Conservation (phyloP, 2,888 invertebrate species). For the Polydrusus tereticollis region DNA sequence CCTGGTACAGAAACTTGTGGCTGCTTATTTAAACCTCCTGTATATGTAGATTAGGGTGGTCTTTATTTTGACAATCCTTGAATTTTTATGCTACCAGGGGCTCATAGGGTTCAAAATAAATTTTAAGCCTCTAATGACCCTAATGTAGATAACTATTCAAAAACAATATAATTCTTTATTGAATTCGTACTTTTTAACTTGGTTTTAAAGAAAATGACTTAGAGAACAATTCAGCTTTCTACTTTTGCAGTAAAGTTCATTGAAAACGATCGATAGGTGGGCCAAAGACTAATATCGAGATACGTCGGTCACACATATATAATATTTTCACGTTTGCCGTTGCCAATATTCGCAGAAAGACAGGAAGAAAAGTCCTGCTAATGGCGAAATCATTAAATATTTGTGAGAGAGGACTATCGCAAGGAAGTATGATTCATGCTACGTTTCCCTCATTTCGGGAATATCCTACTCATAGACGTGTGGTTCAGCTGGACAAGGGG, state of each 20-base stretch:
- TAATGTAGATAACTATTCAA: too few relatives aligned
- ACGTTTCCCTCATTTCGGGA: slow-evolving; percentile 64
- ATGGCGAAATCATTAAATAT: slow-evolving; percentile 61
- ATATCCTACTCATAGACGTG: slow-evolving; percentile 54
- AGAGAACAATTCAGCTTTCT: not conserved
- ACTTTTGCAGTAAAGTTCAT: not conserved
- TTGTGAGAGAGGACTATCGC: slow-evolving; percentile 57
- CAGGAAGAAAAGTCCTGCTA: slow-evolving; percentile 50
- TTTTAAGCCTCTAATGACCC: too few relatives aligned
- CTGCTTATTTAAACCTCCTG: too few relatives aligned
- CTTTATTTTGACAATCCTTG: too few relatives aligned
- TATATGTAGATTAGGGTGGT: too few relatives aligned
- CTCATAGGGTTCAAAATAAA: too few relatives aligned
- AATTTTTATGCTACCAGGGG: too few relatives aligned
- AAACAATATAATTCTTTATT: too few relatives aligned
- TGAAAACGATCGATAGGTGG: slow-evolving; percentile 5
- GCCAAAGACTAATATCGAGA: slow-evolving; percentile 23
- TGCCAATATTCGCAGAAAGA: slow-evolving; percentile 35
- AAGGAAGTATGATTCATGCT: slow-evolving; percentile 65
- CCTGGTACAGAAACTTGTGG: too few relatives aligned
- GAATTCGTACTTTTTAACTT: too few relatives aligned
- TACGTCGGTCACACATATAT: slow-evolving; percentile 29
- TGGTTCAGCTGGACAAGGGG: slow-evolving; percentile 23
- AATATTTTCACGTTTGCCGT: slow-evolving; percentile 32
- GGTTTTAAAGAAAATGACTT: too few relatives aligned